Evolutionary conservation across 2,113 vertebrate species (phyloP).

Genomic region (Tapirus terrestris): DNA sequence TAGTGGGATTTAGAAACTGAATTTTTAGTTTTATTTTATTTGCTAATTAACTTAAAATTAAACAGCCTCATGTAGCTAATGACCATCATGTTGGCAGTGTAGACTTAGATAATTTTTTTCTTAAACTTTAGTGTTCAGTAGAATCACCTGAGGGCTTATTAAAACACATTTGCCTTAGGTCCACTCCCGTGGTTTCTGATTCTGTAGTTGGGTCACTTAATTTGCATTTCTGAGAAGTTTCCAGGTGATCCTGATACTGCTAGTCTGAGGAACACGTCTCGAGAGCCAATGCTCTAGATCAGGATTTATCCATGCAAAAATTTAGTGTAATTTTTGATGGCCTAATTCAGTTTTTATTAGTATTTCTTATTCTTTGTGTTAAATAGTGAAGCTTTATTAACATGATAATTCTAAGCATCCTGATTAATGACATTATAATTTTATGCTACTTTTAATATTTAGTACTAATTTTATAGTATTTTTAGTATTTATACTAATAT

Average conservation of each 20-base stretch:
- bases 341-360: not conserved
- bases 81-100: not conserved
- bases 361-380: not conserved
- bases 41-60: not conserved
- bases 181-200: not conserved
- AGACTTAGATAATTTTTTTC: not conserved
- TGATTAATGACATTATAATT: not conserved
- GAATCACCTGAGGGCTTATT: not conserved
- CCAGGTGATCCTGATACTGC: not conserved
- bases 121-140: not conserved
- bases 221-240: not conserved
- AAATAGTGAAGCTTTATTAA: not conserved
- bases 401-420: not conserved
- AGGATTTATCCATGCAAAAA: not conserved
- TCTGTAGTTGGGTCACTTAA: not conserved
- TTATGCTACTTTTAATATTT: not conserved
- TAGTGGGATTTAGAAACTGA: not conserved
- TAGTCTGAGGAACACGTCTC: not conserved
- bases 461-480: not conserved
- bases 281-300: not conserved
- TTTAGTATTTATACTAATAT: not conserved
- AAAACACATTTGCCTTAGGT: not conserved
- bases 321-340: not conserved
- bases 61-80: not conserved
- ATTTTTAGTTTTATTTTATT: not conserved